These are phyloP conservation scores for Acanthosepion lycidas DNA, from an alignment of 2,888 invertebrate genomes.

Conservation along the genomic window DNA sequence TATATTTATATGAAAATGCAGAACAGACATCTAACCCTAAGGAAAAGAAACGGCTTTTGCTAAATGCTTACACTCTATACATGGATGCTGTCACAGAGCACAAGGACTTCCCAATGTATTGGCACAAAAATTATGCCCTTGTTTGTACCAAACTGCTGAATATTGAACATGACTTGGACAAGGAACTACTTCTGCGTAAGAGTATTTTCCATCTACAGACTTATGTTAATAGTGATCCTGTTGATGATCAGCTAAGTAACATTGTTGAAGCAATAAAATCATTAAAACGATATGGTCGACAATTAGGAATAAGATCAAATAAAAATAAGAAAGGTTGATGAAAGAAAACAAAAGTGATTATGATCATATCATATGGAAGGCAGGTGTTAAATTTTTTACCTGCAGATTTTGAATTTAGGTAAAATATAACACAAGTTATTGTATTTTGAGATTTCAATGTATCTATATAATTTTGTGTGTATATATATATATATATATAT, in stretches of 20 bases:
- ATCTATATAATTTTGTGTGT: no score
- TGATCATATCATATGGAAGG: background rate
- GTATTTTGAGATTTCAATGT: background rate
- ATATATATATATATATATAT: no score
- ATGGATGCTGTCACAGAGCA: constrained; percentile 61
- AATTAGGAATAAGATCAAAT: background rate
- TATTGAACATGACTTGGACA: constrained; percentile 52
- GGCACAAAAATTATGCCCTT: constrained; percentile 73
- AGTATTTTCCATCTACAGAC: constrained; percentile 59
- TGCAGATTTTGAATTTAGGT: background rate
- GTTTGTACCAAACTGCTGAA: constrained; percentile 62
- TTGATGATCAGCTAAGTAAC: constrained; percentile 53
- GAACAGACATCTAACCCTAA: constrained; percentile 50
- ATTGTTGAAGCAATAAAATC: constrained; percentile 53
- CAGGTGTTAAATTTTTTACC: background rate
- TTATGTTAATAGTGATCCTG: constrained; percentile 53
- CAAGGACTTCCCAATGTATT: constrained; percentile 65
- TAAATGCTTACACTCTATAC: constrained; percentile 68
- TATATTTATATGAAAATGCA: constrained; percentile 62
- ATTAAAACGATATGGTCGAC: constrained; percentile 49
- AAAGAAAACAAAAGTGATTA: background rate
- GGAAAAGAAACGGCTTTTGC: constrained; percentile 55
- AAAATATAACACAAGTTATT: background rate
- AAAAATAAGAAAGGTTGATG: background rate
- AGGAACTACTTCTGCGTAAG: constrained; percentile 52